Conservation (phyloP, 1,140 invertebrate genomes). For the Halyomorpha halys region DNA sequence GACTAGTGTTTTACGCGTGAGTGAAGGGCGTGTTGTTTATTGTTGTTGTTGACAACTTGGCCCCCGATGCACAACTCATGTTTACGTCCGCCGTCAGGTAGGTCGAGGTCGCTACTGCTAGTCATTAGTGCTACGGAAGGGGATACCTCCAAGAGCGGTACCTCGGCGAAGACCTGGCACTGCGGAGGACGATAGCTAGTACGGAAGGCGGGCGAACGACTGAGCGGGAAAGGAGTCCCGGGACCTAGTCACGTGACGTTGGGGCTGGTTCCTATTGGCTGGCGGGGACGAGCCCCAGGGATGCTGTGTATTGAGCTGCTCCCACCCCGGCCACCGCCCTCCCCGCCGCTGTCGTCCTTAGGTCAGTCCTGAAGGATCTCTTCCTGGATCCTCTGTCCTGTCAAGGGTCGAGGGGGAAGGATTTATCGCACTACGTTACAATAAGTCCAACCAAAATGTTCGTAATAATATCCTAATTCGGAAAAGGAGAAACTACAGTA, state of each 20-base stretch:
- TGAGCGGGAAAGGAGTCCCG: conserved; percentile 2
- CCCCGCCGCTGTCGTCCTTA: background rate
- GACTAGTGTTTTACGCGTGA: too few relatives aligned
- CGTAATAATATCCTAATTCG: too few relatives aligned
- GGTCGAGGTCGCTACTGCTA: background rate
- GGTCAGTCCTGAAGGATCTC: too few relatives aligned
- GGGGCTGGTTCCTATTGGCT: background rate
- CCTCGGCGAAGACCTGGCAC: background rate
- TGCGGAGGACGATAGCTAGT: background rate
- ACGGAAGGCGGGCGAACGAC: background rate
- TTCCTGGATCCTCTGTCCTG: too few relatives aligned
- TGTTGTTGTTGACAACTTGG: too few relatives aligned
- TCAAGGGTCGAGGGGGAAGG: too few relatives aligned
- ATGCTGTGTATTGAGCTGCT: conserved; percentile 19
- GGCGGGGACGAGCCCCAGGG: background rate
- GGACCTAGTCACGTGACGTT: conserved; percentile 16
- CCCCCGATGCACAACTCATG: background rate
- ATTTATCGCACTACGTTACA: too few relatives aligned
- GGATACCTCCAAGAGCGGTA: background rate
- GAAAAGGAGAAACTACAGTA: too few relatives aligned
- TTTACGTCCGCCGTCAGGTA: background rate
- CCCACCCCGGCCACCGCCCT: conserved; percentile 18
- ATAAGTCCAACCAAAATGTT: too few relatives aligned
- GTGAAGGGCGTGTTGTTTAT: too few relatives aligned
- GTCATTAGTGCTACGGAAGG: background rate